phyloP scores from a whole-genome alignment of 2,888 invertebrate genomes.

The Icerya purchasi region DNA sequence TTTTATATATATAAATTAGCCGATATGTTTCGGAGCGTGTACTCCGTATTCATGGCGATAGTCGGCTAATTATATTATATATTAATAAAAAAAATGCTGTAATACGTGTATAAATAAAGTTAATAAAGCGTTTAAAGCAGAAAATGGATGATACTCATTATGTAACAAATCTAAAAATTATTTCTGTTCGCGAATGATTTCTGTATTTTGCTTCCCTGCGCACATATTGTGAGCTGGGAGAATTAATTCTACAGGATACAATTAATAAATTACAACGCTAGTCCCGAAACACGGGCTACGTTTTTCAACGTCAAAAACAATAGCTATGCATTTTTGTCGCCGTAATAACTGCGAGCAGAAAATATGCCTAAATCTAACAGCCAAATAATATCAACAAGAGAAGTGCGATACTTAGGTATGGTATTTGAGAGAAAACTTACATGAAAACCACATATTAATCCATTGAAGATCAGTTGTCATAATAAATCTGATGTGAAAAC shows the following conservation, averaged over 20 bases:
- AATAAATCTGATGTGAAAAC: background rate
- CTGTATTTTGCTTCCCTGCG: background rate
- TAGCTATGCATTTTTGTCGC: background rate
- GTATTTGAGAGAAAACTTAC: background rate
- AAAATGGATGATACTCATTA: too few relatives aligned
- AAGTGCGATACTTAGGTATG: background rate
- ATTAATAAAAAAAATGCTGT: too few relatives aligned
- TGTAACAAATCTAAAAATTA: too few relatives aligned
- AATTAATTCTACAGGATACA: background rate
- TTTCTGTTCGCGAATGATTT: background rate
- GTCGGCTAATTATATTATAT: too few relatives aligned
- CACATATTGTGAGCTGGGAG: background rate
- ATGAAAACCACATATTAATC: background rate
- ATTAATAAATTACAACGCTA: background rate
- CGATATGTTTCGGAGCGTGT: too few relatives aligned
- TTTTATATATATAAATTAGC: too few relatives aligned
- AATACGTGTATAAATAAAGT: too few relatives aligned
- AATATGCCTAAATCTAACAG: background rate
- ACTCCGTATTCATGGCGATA: too few relatives aligned
- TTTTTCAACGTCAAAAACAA: background rate
- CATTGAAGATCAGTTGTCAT: background rate
- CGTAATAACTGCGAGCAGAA: background rate
- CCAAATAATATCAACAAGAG: background rate
- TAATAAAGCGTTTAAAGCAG: too few relatives aligned
- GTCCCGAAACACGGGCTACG: background rate